Evolutionary conservation across 35 echinoderm and acorn worm genomes (phyloP), one percentile per base, ranked within the genome.

Genomic region (Lytechinus variegatus): DNA sequence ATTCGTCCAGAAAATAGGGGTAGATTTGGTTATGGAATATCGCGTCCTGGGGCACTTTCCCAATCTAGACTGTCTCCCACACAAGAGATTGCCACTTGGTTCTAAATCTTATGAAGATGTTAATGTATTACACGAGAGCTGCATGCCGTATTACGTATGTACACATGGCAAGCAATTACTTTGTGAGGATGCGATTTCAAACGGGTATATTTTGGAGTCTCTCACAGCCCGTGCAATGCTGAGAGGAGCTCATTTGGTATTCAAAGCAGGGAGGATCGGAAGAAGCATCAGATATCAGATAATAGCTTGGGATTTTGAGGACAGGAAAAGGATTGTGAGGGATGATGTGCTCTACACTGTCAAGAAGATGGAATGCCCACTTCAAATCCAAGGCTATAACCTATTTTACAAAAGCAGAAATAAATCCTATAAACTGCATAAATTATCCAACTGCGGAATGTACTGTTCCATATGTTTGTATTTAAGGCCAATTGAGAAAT

Each of bases 301-400:
- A 79, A 79, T 79, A 79, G 66, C 66, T 79, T 6, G 19, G 66
- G 66, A 79, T 79, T 79, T 79, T 14, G 66, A 79, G 66, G 66
- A 79, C 5, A 24, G 21, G 66, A 24, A 79, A 21, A 24, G 66
- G 66, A 79, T 79, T 79, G 66, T 79, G 66, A 24, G 66, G 21
- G 66, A 79, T 79, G 14, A 79, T 79, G 66, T 79, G 19, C 66
- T 16, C 12, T 79, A n/a, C 19, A 79, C 66, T 79, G 66, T 79
- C 21, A 24, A 79, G 66, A 0, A n/a, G 66, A n/a, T 79, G 66
- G 14, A 79, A 79, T 79, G 8, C 66, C 66, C 66, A 79, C 66
- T 79, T n/a, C 66, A 79, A 79, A 79, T 79, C 66, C 66, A 27
- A n/a, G 66, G 66, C 66, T 79, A 79, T 79, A 79, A 79, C 66